A percentile compares a stretch with the other conserved stretches of the same genome.
Evolutionary conservation across 2,113 vertebrate species (phyloP).

Genomic region (Illadopsis cleaveri): DNA sequence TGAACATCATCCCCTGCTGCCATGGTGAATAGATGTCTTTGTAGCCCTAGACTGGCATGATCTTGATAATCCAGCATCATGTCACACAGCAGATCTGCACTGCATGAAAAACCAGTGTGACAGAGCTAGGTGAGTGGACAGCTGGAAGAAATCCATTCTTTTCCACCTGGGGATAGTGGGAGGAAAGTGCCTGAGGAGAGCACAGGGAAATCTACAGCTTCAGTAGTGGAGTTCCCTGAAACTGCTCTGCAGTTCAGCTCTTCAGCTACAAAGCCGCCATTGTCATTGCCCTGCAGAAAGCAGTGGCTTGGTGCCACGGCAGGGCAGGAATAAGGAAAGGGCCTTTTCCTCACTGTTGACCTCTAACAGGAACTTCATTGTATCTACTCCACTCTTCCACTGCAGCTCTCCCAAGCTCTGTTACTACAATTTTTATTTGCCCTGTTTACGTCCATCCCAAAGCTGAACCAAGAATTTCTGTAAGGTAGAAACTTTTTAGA

Average conservation of each 20-base stretch:
- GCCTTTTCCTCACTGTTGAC: background rate
- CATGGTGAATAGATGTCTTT: background rate
- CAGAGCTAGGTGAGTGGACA: background rate
- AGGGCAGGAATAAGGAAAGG: background rate
- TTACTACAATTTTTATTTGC: background rate
- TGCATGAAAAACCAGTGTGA: background rate
- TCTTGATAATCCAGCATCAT: background rate
- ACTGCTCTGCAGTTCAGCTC: background rate
- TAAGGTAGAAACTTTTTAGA: background rate
- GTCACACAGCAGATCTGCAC: background rate
- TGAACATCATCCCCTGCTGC: background rate
- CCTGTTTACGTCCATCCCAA: background rate
- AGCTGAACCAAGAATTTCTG: background rate
- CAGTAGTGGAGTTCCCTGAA: background rate
- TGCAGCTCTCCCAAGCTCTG: background rate
- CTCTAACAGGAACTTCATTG: accelerated
- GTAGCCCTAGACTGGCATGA: background rate
- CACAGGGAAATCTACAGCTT: background rate
- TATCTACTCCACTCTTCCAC: background rate
- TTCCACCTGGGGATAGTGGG: background rate
- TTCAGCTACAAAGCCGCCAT: background rate
- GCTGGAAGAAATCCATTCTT: background rate
- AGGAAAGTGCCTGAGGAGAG: background rate
- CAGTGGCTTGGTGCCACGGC: background rate
- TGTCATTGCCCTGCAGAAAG: background rate